Base-by-base conservation (phyloP, 2,113 vertebrate genomes). In the Catharus minimus region DNA sequence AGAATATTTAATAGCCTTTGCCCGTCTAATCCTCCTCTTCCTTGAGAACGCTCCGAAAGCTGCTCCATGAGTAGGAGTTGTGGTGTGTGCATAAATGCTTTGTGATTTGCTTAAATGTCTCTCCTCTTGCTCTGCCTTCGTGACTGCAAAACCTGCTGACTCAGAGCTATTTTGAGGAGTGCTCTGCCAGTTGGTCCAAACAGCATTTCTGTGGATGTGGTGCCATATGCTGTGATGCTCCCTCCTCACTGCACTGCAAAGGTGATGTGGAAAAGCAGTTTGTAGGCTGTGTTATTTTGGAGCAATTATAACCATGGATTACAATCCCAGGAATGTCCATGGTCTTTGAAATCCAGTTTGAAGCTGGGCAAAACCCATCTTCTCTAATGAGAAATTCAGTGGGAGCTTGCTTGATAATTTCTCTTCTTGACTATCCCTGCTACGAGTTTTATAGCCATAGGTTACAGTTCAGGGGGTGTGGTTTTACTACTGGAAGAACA, bases 1-100 rank as follows among this genome's bases (percentile, higher is more conserved):
- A 95, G 92, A 91, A 74, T 91, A 90, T 94, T 88, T 93, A 81
- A 95, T 90, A 94, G 68, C 85, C 86, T 90, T 81, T 94, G 68
- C 92, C 92, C 80, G 22, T 86, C 74, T 88, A 90, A 64, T 77
- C 68, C 36, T 91, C 60, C 32, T 74, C 80, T 94, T 95, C 90
- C 88, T n/a, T 90, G 92, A 91, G 82, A 95, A 93, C 0, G 0
- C 56, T 83, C 56, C 20, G 13, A 38, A 62, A 86, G 56, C 72
- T 19, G 20, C 0, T 0, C 2, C 2, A 21, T 83, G 82, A 60
- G 80, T 33, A 74, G 86, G 76, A 88, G 58, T 19, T 77, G 76
- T 0, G 1, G 39, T 72, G 82, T 81, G 57, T 60, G 46, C 72
- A 44, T 52, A 67, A n/a, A 28, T 52, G 82, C 69, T 88, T 89